Evolutionary conservation across 2,888 invertebrate genomes (phyloP).

Genomic region (Scrobipalpa costella): DNA sequence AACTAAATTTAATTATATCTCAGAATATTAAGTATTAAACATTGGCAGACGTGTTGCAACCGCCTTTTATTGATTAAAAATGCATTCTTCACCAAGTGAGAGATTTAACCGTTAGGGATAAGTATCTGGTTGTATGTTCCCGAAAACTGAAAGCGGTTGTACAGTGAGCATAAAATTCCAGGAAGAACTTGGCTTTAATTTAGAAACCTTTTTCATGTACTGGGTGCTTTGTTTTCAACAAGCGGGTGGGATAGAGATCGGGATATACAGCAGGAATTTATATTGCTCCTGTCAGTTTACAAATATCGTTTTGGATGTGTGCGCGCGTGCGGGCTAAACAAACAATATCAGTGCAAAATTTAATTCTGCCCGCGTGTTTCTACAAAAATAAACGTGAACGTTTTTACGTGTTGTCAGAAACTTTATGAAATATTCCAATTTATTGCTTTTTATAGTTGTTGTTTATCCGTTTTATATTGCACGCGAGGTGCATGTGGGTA

Average conservation of each 20-base stretch:
- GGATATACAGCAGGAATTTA: constrained; percentile 14
- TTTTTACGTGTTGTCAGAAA: neutral
- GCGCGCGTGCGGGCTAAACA: neutral
- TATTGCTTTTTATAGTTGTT: neutral
- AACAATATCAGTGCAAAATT: constrained; percentile 10
- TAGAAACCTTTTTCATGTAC: constrained; percentile 31
- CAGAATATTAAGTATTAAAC: no score
- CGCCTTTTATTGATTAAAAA: no score
- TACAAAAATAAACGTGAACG: neutral
- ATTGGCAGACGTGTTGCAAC: no score
- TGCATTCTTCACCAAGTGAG: no score
- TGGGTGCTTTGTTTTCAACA: neutral
- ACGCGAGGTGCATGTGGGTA: no score
- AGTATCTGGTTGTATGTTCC: no score
- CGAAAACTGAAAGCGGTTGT: no score
- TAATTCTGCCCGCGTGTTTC: neutral
- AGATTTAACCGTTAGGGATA: no score
- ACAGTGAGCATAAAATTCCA: no score
- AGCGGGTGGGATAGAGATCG: neutral
- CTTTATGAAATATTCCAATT: constrained; percentile 2
- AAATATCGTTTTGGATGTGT: constrained; percentile 11
- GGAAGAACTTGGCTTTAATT: constrained; percentile 25
- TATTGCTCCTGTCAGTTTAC: constrained; percentile 13
- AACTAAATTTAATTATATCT: no score
- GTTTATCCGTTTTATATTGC: neutral